Evolutionary conservation across 2,888 invertebrate genomes (phyloP).

Genomic region (Apamea monoglypha): DNA sequence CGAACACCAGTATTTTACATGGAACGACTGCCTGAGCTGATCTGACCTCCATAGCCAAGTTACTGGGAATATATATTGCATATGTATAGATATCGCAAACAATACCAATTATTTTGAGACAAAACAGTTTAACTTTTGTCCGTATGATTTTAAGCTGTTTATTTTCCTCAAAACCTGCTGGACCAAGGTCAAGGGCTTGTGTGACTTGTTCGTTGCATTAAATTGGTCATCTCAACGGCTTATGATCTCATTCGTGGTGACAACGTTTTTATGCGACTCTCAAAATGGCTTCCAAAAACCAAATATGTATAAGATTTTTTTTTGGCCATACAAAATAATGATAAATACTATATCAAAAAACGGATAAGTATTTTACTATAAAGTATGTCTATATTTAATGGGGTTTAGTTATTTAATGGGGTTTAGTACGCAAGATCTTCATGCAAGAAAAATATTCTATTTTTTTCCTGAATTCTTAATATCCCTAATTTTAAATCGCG

Average conservation of each 20-base stretch:
- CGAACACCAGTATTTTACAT: neutral
- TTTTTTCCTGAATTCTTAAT: neutral
- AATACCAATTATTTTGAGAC: neutral
- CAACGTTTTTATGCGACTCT: conserved; percentile 16
- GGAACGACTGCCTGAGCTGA: neutral
- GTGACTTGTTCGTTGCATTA: conserved; percentile 23
- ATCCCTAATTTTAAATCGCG: neutral
- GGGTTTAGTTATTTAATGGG: neutral
- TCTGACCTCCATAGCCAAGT: neutral
- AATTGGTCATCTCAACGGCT: conserved; percentile 30
- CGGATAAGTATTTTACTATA: neutral
- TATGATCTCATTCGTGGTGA: conserved; percentile 31
- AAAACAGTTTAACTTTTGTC: neutral
- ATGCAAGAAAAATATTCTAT: neutral
- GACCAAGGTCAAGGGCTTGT: conserved; percentile 47
- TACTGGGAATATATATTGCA: neutral
- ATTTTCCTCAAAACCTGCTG: conserved; percentile 48
- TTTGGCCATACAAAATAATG: neutral
- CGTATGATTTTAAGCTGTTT: neutral
- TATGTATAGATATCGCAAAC: neutral
- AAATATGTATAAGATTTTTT: neutral
- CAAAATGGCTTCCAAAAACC: conserved; percentile 1
- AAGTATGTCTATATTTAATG: neutral
- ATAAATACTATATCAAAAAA: neutral
- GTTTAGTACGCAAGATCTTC: too few relatives aligned